phyloP scores from a whole-genome alignment of 2,113 vertebrate species.

The Eclectus roratus region DNA sequence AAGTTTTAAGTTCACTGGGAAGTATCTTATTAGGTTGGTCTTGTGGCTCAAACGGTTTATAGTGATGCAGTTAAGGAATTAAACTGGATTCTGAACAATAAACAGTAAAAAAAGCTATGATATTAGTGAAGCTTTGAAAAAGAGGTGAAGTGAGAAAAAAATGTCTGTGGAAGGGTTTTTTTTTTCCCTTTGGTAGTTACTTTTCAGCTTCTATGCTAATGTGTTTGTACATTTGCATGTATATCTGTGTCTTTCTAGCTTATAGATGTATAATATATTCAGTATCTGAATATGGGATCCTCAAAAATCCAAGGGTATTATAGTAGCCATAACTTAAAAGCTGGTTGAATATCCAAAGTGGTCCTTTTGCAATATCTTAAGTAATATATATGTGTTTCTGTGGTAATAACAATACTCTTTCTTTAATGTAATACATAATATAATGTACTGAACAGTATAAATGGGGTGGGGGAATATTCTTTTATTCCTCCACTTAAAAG shows the following conservation, averaged over 20 bases:
- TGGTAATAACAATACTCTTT: background rate
- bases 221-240: background rate
- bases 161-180: rapidly evolving
- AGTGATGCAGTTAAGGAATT: background rate
- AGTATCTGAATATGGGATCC: background rate
- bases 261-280: background rate
- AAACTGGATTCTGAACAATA: background rate
- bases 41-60: background rate
- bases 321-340: background rate
- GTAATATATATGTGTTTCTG: background rate
- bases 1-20: no score
- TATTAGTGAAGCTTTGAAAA: background rate
- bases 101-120: rapidly evolving
- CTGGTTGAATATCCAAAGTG: background rate
- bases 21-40: rapidly evolving
- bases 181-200: background rate
- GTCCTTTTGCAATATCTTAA: background rate
- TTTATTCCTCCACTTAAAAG: background rate
- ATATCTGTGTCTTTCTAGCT: background rate
- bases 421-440: background rate
- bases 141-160: background rate
- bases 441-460: background rate
- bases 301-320: background rate
- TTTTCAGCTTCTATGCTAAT: background rate
- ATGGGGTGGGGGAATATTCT: background rate